Evolutionary conservation across 2,113 vertebrate genomes (phyloP), one percentile per base, ranked within the genome.

Genomic region (Carassius carassius): DNA sequence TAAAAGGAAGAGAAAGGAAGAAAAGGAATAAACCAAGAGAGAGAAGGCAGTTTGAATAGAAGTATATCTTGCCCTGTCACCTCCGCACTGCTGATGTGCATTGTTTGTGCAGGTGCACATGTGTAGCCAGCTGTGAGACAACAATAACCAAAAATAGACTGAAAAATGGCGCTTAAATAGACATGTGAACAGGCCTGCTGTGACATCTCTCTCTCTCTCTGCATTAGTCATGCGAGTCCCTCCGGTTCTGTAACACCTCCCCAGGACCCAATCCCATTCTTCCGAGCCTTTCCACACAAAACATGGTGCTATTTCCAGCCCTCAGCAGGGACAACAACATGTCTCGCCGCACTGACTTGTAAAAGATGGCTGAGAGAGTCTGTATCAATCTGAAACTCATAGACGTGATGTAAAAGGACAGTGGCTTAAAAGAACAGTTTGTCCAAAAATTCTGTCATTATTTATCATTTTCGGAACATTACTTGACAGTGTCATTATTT

Each of bases 131-230:
- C 81, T 86, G 69, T 37, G 83, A 78, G 69, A 81, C 85, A 84
- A 88, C 84, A 84, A 86, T 76, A 84, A 88, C 81, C 81, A 86
- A 88, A 88, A 84, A 86, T 81, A 86, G 87, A 32, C 80, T 23
- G 80, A 72, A 82, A 56, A 82, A 72, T 72, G 49, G 32, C 65
- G 51, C 60, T 84, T 79, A 65, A 76, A 79, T 82, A 84, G 84
- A 80, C 58, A 35, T 62, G 84, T 41, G 84, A 84, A 83, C 56
- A 29, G 76, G 74, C 76, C 81, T 86, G 73, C 84, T 84, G 81
- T 12, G 67, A 86, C 60, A 84, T 83, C 87, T 73, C 81, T 73
- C 81, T 83, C 74, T 70, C 69, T 29, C 29, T 29, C 29, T 29
- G 54, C 74, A 84, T 83, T 87, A 88, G 81, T 84, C 81, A 86